Evolutionary conservation across 2,797 vertebrate species (phyloP), one percentile per base, ranked within the genome.

Genomic region (Sebastes taczanowskii): DNA sequence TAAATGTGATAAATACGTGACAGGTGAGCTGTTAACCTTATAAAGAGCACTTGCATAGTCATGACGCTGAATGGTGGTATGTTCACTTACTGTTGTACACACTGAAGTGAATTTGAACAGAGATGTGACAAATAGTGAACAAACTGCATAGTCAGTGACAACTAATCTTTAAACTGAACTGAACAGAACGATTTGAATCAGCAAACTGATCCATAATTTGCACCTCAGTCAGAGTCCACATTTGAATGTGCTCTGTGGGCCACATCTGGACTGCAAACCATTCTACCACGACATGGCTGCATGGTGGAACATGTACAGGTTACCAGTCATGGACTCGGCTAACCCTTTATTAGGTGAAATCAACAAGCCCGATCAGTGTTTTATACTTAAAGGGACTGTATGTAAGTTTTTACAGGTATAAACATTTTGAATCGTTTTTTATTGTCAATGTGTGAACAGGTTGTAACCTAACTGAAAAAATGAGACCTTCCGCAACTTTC

Each of bases 191-290:
- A 20, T 3, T 61, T 0, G 4, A 62, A 55, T 53, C 20, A 63
- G 11, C 8, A 3, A 29, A 18, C 8, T 55, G 30, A 73, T 34
- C 27, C 7, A 1, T 2, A n/a, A 58, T 46, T 58, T 25, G 22
- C 16, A 32, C 61, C 2, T 22, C 25, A 1, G 55, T 55, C 25
- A 61, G 46, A 34, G 25, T 63, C 52, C 79, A 49, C 52, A 80
- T 77, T 77, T 71, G 7, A 77, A 63, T 25, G 23, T 59, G 27
- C 42, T 65, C 46, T 10, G 53, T 30, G 62, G 58, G 49, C 56
- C 69, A 82, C 30, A 73, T 2, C 20, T 74, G 29, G 11, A 88
- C 77, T 42, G 22, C 23, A 63, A 81, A 82, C 56, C 63, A 30
- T 25, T 61, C 46, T 18, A 52, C 30, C 60, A 27, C 55, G 18